Conservation (phyloP, 2,113 vertebrate species). For the Aplodontia rufa region DNA sequence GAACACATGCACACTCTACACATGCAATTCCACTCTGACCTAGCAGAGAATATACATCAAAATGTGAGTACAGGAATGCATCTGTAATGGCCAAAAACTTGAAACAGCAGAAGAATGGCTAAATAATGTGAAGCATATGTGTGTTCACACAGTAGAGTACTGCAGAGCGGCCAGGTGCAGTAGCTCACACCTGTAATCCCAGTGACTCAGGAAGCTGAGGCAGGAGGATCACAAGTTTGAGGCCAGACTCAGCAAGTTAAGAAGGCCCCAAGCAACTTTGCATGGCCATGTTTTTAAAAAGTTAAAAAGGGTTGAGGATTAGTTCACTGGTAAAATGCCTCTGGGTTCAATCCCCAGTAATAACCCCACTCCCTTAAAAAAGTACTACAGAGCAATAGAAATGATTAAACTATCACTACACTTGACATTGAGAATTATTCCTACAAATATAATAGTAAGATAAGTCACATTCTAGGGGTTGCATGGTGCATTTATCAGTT, state of each 20-base stretch:
- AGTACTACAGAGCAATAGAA: background rate
- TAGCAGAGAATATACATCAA: background rate
- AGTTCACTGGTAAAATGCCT: too few relatives aligned
- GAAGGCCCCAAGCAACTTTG: too few relatives aligned
- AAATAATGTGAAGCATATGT: background rate
- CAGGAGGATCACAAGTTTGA: too few relatives aligned
- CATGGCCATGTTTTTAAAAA: too few relatives aligned
- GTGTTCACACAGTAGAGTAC: background rate
- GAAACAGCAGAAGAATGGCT: background rate
- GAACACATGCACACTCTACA: background rate
- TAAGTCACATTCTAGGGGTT: background rate
- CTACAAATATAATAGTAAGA: background rate
- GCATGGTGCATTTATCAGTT: background rate
- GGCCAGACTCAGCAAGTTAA: too few relatives aligned
- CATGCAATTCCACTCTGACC: background rate
- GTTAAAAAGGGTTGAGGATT: too few relatives aligned
- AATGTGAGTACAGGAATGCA: accelerated
- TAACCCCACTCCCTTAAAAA: too few relatives aligned
- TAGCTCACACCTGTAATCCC: too few relatives aligned
- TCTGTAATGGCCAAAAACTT: background rate
- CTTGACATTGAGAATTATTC: background rate
- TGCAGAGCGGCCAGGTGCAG: background rate
- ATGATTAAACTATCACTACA: background rate
- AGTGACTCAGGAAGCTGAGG: too few relatives aligned
- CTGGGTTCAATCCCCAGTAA: too few relatives aligned